Evolutionary conservation across 2,888 invertebrate species (phyloP), one percentile per base, ranked within the genome.

Genomic region (Crematogaster levior): DNA sequence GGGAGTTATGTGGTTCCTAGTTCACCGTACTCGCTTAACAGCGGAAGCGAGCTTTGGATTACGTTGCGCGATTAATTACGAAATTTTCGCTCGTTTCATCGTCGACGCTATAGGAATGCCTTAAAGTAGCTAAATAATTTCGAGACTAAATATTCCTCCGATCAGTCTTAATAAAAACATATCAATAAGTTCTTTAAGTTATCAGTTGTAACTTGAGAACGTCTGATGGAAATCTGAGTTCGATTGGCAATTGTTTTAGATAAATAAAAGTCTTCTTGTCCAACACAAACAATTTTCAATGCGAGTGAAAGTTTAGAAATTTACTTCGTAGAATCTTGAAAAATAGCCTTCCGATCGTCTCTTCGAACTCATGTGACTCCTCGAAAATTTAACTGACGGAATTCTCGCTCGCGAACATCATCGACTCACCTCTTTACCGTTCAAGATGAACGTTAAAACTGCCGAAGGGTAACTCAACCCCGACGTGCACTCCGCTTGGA

Each of bases 381-480:
- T 68, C 56, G 18, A 68, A 77, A 53, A 56, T 66, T 56, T 56
- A 56, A 79, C 24, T 51, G 37, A 24, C 37, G 51, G 9, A 21
- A 66, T 24, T 21, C 27, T 10, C 46, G 60, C 60, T 82, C 80
- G 30, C 51, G 79, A 80, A 81, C 51, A 77, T 86, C 61, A 53
- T 51, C 56, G 75, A 84, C 90, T 90, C 86, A 93, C 94, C 93
- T 93, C 91, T 83, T 90, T 90, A 58, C 89, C 91, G 82, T 94
- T 94, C 86, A 94, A 90, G 85, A 93, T 89, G 88, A 94, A 93
- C 77, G 92, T 88, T 65, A 94, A 92, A 65, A 88, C 84, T 48
- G 94, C 93, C 18, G 92, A 87, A 15, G 94, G 94, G 81, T 92
- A 92, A 84, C 94, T 94, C 43, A 92, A 92, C n/a, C 91, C 93